These are phyloP conservation scores for Rana temporaria DNA, from an alignment of 2,113 vertebrate species.

Conservation along the genomic window DNA sequence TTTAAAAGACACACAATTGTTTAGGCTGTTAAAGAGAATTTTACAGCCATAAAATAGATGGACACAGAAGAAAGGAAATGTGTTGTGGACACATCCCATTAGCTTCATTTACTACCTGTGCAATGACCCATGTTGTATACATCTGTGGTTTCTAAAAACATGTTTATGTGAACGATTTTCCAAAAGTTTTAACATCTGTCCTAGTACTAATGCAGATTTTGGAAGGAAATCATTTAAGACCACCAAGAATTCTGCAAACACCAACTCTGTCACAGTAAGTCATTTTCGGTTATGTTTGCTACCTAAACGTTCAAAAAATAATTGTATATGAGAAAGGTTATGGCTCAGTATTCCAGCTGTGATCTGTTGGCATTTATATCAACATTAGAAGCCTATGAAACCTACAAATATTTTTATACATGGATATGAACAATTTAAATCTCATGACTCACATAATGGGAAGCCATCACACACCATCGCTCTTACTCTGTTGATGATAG, in stretches of 20 bases:
- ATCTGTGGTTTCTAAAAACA: slow-evolving; percentile 49
- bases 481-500: not conserved
- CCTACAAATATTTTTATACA: too few relatives aligned
- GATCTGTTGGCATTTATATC: too few relatives aligned
- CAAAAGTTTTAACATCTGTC: slow-evolving; percentile 46
- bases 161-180: slow-evolving; percentile 48
- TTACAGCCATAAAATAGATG: slow-evolving; percentile 14
- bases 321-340: too few relatives aligned
- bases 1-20: slow-evolving; percentile 4
- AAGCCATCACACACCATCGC: not conserved
- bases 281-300: not conserved
- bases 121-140: slow-evolving; percentile 40
- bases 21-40: not conserved
- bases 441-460: too few relatives aligned
- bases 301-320: too few relatives aligned
- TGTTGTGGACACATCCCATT: slow-evolving; percentile 32
- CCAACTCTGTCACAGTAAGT: not conserved
- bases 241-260: slow-evolving; percentile 37
- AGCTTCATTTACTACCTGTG: slow-evolving; percentile 32
- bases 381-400: too few relatives aligned
- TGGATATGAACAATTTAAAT: too few relatives aligned
- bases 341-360: too few relatives aligned
- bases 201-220: slow-evolving; percentile 32
- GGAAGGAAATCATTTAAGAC: slow-evolving; percentile 38
- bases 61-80: slow-evolving; percentile 25